Conservation (phyloP, 2,797 vertebrate species). For the Loriculus beryllinus region DNA sequence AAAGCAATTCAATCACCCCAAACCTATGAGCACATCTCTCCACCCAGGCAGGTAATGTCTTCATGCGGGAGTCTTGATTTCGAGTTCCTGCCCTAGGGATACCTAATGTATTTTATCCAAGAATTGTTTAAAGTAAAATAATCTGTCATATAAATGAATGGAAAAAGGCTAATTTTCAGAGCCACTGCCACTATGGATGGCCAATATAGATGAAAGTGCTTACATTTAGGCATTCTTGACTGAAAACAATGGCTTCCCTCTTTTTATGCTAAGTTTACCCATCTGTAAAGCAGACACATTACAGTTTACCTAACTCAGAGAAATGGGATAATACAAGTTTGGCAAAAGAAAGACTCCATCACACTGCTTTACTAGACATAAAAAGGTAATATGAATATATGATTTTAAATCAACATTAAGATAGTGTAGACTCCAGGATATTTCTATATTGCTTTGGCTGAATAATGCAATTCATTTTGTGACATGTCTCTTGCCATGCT, state of each 20-base stretch:
- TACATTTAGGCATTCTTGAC: conserved; percentile 11
- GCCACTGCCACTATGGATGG: background rate
- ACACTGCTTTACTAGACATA: conserved; percentile 29
- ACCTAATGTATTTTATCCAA: conserved; percentile 18
- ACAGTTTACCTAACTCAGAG: conserved; percentile 56
- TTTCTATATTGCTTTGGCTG: conserved; percentile 50
- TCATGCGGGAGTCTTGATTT: background rate
- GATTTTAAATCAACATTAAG: conserved; percentile 55
- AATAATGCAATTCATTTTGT: conserved; percentile 41
- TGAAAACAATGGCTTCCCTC: conserved; percentile 22
- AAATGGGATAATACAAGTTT: conserved; percentile 53
- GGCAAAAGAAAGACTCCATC: conserved; percentile 26
- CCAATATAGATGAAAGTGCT: conserved; percentile 37
- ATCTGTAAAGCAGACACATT: conserved; percentile 59
- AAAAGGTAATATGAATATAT: conserved; percentile 53
- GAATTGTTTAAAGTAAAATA: conserved; percentile 45
- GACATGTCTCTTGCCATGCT: background rate
- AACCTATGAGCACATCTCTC: background rate
- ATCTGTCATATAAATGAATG: conserved; percentile 50
- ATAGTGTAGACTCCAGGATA: background rate
- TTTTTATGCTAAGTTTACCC: conserved; percentile 48
- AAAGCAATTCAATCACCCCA: background rate
- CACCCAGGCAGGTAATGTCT: background rate
- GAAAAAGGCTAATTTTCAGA: conserved; percentile 30
- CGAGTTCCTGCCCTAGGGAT: conserved; percentile 34